Percentiles rank a stretch among this genome's conserved stretches.
phyloP scores from a whole-genome alignment of 2,888 invertebrate genomes.

The Adela reaumurella region DNA sequence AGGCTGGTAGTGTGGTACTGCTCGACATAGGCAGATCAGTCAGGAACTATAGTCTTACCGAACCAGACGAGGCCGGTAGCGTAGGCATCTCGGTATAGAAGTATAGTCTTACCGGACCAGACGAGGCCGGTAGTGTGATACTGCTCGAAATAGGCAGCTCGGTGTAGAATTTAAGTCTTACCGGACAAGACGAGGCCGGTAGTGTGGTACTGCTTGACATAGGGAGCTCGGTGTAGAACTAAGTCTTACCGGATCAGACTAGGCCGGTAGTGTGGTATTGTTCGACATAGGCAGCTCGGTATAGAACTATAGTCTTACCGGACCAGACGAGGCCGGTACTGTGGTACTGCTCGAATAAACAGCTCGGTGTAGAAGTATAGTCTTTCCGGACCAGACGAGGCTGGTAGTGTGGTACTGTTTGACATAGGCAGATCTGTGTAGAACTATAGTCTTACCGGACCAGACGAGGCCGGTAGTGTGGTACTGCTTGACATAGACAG shows the following conservation, averaged over 20 bases:
- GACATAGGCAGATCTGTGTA: slow-evolving; percentile 97
- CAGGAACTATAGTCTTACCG: too few relatives aligned
- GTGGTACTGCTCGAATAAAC: slow-evolving; percentile 47
- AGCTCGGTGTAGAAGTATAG: too few relatives aligned
- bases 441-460: slow-evolving; percentile 61
- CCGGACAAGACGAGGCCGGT: slow-evolving; percentile 95
- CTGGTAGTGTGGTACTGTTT: slow-evolving; percentile 96
- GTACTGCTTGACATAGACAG: slow-evolving; percentile 80
- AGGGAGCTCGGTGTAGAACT: slow-evolving; percentile 98
- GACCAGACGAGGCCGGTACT: too few relatives aligned
- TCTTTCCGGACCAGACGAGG: slow-evolving; percentile 82
- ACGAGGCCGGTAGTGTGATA: slow-evolving; percentile 86
- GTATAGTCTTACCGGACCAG: slow-evolving; percentile 11
- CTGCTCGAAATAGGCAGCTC: slow-evolving; percentile 75
- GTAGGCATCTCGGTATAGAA: too few relatives aligned
- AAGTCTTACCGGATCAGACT: not conserved
- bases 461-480: slow-evolving; percentile 82
- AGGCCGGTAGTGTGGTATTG: too few relatives aligned
- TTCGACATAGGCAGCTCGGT: too few relatives aligned
- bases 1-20: slow-evolving; percentile 89
- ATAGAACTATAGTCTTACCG: too few relatives aligned
- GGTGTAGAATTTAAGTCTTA: too few relatives aligned
- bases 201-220: slow-evolving; percentile 92
- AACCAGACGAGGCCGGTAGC: slow-evolving; percentile 84
- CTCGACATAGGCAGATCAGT: slow-evolving; percentile 75